Percentiles rank a stretch among this genome's conserved stretches.
phyloP scores from a whole-genome alignment of 2,113 vertebrate genomes.

The Gopherus flavomarginatus region DNA sequence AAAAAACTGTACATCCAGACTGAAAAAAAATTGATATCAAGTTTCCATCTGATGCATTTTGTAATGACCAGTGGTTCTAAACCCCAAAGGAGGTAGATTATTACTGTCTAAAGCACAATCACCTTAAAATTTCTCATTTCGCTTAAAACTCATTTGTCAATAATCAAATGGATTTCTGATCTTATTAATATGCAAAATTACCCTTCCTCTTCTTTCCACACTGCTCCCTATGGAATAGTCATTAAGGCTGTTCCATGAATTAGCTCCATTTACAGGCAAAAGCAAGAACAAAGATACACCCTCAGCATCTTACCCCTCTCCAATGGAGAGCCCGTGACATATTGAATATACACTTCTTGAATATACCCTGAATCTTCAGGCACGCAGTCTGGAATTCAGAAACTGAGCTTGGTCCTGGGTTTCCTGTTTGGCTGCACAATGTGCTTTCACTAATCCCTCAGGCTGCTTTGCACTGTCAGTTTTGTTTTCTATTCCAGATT shows the following conservation, averaged over 20 bases:
- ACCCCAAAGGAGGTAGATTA: background rate
- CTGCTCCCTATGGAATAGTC: constrained; percentile 43
- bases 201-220: constrained; percentile 6
- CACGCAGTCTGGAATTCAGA: background rate
- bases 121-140: constrained; percentile 11
- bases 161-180: constrained; percentile 45
- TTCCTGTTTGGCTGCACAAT: constrained; percentile 30
- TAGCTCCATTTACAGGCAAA: constrained; percentile 52
- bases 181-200: constrained; percentile 60
- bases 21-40: background rate
- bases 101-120: constrained; percentile 13
- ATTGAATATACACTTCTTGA: background rate
- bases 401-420: background rate
- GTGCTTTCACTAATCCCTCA: background rate
- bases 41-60: background rate
- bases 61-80: background rate
- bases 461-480: background rate
- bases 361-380: background rate
- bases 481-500: background rate
- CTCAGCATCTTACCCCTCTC: background rate
- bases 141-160: constrained; percentile 32
- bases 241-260: constrained; percentile 66
- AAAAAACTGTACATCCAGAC: background rate
- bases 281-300: constrained; percentile 13
- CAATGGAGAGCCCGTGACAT: background rate